Evolutionary conservation across 2,797 vertebrate genomes (phyloP), one percentile per base, ranked within the genome.

Genomic region (Crocodylus rhombifer): DNA sequence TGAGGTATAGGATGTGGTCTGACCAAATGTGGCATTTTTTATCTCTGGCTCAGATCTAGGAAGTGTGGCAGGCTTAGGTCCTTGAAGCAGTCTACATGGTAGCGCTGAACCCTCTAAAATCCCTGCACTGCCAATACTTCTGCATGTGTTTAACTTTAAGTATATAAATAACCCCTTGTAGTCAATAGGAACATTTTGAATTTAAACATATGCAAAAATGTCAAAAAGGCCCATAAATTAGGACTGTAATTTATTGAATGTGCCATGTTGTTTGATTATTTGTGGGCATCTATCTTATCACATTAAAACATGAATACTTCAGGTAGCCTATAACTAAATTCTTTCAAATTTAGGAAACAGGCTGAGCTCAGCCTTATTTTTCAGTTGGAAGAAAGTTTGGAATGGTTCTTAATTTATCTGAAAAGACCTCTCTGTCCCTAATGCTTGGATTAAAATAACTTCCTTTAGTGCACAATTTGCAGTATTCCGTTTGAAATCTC

Each of bases 331-430:
- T 23, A 76, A 94, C 0, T 11, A 84, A 82, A 77, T 79, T 91
- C 82, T 91, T 18, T 64, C 87, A 75, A 87, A 88, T 14, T 3
- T 63, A 26, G 8, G 51, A 84, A 90, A 67, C 0, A n/a, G 13
- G 5, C 3, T 92, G 26, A 57, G 4, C 2, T 3, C 94, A 26
- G 17, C 4, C 30, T 42, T 0, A 77, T 1, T 10, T 51, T 62
- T 90, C 79, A 78, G 25, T 28, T 78, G 33, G 18, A 15, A 91
- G 36, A 86, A 88, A 84, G 21, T 33, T 57, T 87, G 18, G 15
- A 92, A 14, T 21, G 8, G 6, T 80, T 94, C 61, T 87, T 80
- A 88, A 30, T 77, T 91, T 85, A 61, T 91, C 63, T 89, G 62
- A 82, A 84, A 89, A 91, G 33, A 51, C 3, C 51, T 25, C 5